These are phyloP conservation scores for Neogale vison DNA, from an alignment of 2,113 vertebrate species.

Conservation along the genomic window DNA sequence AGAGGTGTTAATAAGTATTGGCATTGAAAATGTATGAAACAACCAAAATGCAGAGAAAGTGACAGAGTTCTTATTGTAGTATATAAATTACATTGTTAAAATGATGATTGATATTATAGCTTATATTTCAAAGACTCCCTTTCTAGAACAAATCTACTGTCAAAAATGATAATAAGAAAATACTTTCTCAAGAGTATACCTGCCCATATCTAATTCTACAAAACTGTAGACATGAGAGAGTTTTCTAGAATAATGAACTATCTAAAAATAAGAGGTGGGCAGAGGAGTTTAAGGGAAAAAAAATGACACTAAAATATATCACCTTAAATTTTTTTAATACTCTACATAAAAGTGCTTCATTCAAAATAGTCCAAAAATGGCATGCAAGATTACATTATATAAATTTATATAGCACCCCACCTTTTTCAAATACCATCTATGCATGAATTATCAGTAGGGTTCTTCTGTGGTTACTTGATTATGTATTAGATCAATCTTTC, in stretches of 20 bases:
- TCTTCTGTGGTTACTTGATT: neutral
- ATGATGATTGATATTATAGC: neutral
- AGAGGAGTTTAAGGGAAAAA: neutral
- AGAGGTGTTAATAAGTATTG: conserved; percentile 54
- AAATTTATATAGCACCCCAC: neutral
- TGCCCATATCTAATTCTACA: conserved; percentile 49
- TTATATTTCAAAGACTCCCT: conserved; percentile 61
- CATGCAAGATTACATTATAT: neutral
- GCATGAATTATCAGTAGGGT: neutral
- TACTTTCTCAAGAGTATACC: neutral
- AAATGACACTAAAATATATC: conserved; percentile 22
- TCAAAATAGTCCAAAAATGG: neutral
- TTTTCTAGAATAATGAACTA: conserved; percentile 2
- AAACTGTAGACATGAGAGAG: conserved; percentile 49
- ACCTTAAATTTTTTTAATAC: neutral
- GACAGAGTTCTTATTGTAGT: neutral
- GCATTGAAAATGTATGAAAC: conserved; percentile 22
- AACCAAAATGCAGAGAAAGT: neutral
- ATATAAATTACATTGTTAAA: conserved; percentile 30
- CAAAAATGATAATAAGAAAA: conserved; percentile 59
- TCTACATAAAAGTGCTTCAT: neutral
- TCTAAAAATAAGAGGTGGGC: neutral
- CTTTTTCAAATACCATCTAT: neutral
- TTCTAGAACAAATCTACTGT: neutral
- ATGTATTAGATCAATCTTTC: neutral